Base-by-base conservation (phyloP, 2,888 invertebrate species). In the Petrophora chlorosata region DNA sequence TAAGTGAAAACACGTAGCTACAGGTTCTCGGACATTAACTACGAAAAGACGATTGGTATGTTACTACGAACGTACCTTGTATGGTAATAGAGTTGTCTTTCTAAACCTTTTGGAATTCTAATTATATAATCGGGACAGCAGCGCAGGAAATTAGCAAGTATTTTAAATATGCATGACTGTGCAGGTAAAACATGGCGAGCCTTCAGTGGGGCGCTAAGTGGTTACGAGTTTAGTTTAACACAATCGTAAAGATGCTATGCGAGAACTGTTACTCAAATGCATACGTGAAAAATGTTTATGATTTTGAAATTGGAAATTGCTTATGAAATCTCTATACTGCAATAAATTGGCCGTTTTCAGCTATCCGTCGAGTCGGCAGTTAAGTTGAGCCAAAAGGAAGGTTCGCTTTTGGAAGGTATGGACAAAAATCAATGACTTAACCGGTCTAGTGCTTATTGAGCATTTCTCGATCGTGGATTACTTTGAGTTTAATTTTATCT, bases 1-100 rank as follows among this genome's bases (percentile, higher is more conserved):
- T 63, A 63, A 68, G 66, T 71, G 70, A 70, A 73, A 76, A 70
- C 63, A 58, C 54, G 54, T 35, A 58, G n/a, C n/a, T 36, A 56
- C 49, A 47, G 58, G 58, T 60, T 51, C 49, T 55, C 58, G 49
- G 56, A 58, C 48, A 53, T 40, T 36, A n/a, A n/a, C n/a, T 35
- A 17, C 33, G 30, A 25, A 33, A 22, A 29, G 22, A 33, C 22
- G 38, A 38, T 48, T 33, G 26, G 42, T 43, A 26, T 48, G 48
- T 36, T 26, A 48, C 26, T 28, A 32, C 23, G 30, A 22, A 14
- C 5, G 36, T 38, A 36, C 34, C 25, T 38, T 38, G 29, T 50
- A 57, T 56, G 53, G 40, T 53, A 59, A 59, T 55, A 48, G 45
- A 56, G 56, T 35, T 28, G 52, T 59, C 25, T 35, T 15, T 25